phyloP scores from a whole-genome alignment of 92 coral and sea anemone species.

The Zoanthus solanderi region DNA sequence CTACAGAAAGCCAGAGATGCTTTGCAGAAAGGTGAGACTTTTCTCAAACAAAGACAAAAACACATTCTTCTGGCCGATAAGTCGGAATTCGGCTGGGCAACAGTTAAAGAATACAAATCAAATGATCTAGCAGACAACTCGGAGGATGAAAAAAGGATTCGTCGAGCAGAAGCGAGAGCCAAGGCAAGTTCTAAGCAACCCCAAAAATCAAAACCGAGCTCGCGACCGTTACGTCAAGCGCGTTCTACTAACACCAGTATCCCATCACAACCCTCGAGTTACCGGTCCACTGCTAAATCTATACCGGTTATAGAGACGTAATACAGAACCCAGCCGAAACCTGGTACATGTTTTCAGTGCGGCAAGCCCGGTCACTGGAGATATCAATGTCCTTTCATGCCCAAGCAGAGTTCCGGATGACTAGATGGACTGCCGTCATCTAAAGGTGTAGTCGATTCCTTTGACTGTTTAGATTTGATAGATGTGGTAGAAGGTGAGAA shows the following conservation, averaged over 20 bases:
- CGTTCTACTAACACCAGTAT: background rate
- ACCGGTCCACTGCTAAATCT: background rate
- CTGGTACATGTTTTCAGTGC: slow-evolving; percentile 36
- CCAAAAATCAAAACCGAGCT: background rate
- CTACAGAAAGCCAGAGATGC: slow-evolving; percentile 24
- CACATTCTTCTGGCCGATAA: slow-evolving; percentile 5
- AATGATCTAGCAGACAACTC: slow-evolving; percentile 39
- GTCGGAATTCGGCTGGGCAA: slow-evolving; percentile 38
- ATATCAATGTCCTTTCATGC: slow-evolving; percentile 7
- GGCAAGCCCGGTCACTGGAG: slow-evolving; percentile 37
- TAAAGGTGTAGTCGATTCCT: slow-evolving; percentile 33
- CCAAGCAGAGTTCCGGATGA: background rate
- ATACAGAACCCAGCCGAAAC: slow-evolving; percentile 4
- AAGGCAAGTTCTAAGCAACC: slow-evolving; percentile 16
- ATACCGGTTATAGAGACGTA: background rate
- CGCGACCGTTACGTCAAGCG: background rate
- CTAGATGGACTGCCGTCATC: background rate
- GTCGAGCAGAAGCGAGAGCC: slow-evolving; percentile 52
- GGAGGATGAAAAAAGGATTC: slow-evolving; percentile 51
- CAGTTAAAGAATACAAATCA: slow-evolving; percentile 32
- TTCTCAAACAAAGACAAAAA: slow-evolving; percentile 21
- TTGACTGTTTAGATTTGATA: background rate
- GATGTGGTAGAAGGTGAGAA: slow-evolving; percentile 14
- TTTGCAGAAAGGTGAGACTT: slow-evolving; percentile 18
- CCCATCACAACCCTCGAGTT: background rate